Conservation (phyloP, 1,140 invertebrate species). For the Halyomorpha halys region DNA sequence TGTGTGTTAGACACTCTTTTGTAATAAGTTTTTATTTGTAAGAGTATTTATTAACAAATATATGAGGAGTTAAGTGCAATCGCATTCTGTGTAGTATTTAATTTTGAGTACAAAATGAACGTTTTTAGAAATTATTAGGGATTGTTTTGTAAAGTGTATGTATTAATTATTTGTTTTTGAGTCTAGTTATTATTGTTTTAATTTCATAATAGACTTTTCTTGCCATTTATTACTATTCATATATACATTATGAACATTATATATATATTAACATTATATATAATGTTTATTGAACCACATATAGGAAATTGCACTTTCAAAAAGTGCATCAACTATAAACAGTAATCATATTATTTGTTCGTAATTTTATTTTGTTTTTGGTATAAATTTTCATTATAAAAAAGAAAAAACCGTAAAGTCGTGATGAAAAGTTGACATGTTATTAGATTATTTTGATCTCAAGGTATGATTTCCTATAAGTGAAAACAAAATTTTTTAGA, state of each 20-base stretch:
- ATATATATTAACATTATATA: too few species aligned
- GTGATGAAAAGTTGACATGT: not conserved
- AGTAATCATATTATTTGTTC: slow-evolving; percentile 6
- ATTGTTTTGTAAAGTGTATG: slow-evolving; percentile 22
- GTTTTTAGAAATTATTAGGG: slow-evolving; percentile 21
- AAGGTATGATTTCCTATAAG: slow-evolving; percentile 23
- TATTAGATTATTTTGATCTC: slow-evolving; percentile 23
- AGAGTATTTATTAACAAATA: slow-evolving; percentile 14
- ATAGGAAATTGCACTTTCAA: slow-evolving; percentile 7
- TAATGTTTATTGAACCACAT: slow-evolving; percentile 7
- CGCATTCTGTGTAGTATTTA: slow-evolving; percentile 18
- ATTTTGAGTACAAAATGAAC: slow-evolving; percentile 25
- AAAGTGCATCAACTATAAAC: slow-evolving; percentile 5
- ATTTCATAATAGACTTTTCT: slow-evolving; percentile 20
- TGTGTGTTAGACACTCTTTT: slow-evolving; percentile 25
- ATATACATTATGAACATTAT: too few species aligned
- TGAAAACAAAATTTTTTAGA: slow-evolving; percentile 9
- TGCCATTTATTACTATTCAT: slow-evolving; percentile 8
- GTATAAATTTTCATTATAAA: not conserved
- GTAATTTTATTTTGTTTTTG: slow-evolving; percentile 16
- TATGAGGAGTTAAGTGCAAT: slow-evolving; percentile 21
- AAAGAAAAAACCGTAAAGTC: slow-evolving; percentile 10
- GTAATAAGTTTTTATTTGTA: slow-evolving; percentile 23
- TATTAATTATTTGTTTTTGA: slow-evolving; percentile 20
- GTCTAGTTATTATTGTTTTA: slow-evolving; percentile 14